A percentile compares a stretch with the other conserved stretches of the same genome.
These are phyloP conservation scores for Sebastes flavidus DNA, from an alignment of 2,797 vertebrate species.

Conservation along the genomic window DNA sequence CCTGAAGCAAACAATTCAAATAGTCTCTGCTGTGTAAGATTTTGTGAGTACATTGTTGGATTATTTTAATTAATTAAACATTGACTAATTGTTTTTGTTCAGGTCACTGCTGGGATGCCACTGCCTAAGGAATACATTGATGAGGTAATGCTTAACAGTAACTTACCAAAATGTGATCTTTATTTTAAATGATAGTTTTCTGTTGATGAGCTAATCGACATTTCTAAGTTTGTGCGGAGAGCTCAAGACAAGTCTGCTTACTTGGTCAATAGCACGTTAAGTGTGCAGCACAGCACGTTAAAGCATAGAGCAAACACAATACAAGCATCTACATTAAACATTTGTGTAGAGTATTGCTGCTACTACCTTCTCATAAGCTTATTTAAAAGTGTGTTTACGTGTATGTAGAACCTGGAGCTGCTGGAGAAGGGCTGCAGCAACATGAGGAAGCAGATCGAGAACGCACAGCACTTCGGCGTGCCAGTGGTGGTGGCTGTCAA, in stretches of 20 bases:
- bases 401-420: conserved; percentile 89
- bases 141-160: conserved; percentile 84
- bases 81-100: conserved; percentile 14
- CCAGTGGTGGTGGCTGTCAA: conserved; percentile 97
- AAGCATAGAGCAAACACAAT: not conserved
- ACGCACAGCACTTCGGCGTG: conserved; percentile 91
- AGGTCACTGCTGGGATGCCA: conserved; percentile 95
- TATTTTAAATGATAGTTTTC: not conserved
- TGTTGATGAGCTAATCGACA: not conserved
- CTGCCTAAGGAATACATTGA: conserved; percentile 92
- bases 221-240: not conserved
- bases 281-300: not conserved
- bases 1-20: not conserved
- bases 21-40: not conserved
- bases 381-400: conserved; percentile 1
- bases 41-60: not conserved
- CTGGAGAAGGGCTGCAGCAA: conserved; percentile 93
- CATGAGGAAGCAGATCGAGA: conserved; percentile 95
- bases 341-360: not conserved
- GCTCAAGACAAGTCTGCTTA: not conserved
- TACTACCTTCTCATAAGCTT: not conserved
- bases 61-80: not conserved
- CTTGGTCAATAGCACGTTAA: not conserved
- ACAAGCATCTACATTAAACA: not conserved
- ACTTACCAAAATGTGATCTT: not conserved